Evolutionary conservation across 2,113 vertebrate genomes (phyloP), one percentile per base, ranked within the genome.

Genomic region (Cairina moschata): DNA sequence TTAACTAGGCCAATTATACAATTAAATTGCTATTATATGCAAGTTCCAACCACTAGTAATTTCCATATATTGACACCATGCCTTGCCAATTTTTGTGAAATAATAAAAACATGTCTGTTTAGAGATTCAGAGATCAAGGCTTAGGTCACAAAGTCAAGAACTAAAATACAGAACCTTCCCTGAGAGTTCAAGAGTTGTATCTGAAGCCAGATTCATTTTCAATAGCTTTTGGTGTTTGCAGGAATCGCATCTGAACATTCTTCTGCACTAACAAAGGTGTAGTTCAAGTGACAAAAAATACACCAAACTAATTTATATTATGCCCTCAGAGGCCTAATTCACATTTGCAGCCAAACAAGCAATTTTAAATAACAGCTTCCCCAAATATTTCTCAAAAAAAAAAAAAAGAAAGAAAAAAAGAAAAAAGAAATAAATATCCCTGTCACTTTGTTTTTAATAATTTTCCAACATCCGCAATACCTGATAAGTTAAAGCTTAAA

Each of bases 1-100:
- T 82, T 95, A 96, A 95, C n/a, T 74, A 75, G 59, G 67, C 29
- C 42, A 84, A 72, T 79, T 92, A 82, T 92, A 93, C 84, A 87
- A 88, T 82, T 93, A 94, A 96, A 65, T 32, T 62, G 31, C 38
- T 82, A 90, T 81, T 85, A 60, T 71, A 91, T 92, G 66, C 68
- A 66, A 79, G 67, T 36, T 68, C 77, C 25, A 48, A n/a, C 91
- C 94, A 72, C 55, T 76, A 66, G 42, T 83, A 87, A 97, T 90
- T 95, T 90, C 87, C 87, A 85, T 62, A 31, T 42, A 60, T 55
- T 93, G 93, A 88, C 16, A 83, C 58, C 62, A 79, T 17, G 48
- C 72, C 90, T 91, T 78, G 59, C 15, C 56, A 94, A 36, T 4
- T 93, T 93, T 91, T 44, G 25, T 92, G 93, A 93, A 66, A 58